Conservation (phyloP, 2,113 vertebrate genomes). For the Gymnocephalus cernua region DNA sequence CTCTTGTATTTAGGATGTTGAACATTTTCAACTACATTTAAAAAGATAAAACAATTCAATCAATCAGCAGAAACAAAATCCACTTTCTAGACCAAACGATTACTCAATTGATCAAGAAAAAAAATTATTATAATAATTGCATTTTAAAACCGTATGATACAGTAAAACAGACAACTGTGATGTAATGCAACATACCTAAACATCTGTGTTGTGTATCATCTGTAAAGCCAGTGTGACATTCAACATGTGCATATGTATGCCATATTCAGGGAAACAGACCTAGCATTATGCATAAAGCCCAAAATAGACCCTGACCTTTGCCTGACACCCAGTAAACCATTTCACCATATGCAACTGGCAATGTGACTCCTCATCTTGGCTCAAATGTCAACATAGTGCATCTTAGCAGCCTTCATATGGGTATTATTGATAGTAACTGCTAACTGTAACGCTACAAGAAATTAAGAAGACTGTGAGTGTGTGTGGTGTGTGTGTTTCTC, state of each 20-base stretch:
- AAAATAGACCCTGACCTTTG: constrained; percentile 78
- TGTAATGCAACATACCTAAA: constrained; percentile 20
- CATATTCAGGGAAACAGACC: constrained; percentile 44
- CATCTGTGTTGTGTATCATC: constrained; percentile 36
- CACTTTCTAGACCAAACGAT: neutral
- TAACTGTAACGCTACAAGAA: constrained; percentile 21
- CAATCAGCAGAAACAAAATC: too few species aligned
- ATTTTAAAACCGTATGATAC: neutral
- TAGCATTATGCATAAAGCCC: constrained; percentile 56
- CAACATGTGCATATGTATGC: constrained; percentile 27
- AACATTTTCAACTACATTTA: too few species aligned
- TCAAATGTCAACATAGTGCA: constrained; percentile 58
- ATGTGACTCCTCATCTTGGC: constrained; percentile 54
- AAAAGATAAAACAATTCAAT: too few species aligned
- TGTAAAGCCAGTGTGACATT: constrained; percentile 30
- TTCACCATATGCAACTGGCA: constrained; percentile 69
- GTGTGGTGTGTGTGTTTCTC: constrained; percentile 14
- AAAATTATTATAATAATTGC: neutral
- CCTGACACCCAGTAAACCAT: constrained; percentile 68
- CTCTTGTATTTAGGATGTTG: neutral
- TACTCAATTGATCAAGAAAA: neutral
- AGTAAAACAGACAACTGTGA: constrained; percentile 28
- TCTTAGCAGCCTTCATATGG: neutral
- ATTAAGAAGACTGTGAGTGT: neutral
- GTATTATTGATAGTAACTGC: neutral